phyloP scores from a whole-genome alignment of 2,113 vertebrate genomes.

The Monarcha castaneiventris region DNA sequence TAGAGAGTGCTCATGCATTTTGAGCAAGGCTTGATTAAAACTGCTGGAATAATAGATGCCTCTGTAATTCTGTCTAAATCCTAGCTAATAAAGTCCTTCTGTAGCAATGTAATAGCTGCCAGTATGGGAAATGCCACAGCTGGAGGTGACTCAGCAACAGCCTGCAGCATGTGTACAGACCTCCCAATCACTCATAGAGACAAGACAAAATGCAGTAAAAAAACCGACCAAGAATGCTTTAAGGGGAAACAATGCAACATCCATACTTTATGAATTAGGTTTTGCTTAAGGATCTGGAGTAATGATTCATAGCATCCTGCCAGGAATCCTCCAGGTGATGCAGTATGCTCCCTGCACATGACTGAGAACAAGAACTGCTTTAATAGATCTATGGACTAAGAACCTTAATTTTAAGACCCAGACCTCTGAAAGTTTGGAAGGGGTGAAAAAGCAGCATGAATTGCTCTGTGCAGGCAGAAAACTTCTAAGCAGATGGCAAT shows the following conservation, averaged over 20 bases:
- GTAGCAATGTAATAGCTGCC: background rate
- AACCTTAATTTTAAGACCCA: background rate
- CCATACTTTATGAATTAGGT: background rate
- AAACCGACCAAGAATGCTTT: background rate
- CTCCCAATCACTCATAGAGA: background rate
- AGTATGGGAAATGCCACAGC: background rate
- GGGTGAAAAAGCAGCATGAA: background rate
- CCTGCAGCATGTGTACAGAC: background rate
- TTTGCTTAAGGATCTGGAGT: background rate
- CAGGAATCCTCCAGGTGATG: conserved; percentile 1
- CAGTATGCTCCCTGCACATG: background rate
- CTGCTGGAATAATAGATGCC: background rate
- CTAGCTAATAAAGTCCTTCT: background rate
- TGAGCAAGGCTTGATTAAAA: background rate
- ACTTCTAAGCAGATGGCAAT: background rate
- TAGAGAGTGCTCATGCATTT: background rate
- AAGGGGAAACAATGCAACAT: background rate
- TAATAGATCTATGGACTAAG: background rate
- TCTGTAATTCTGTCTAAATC: background rate
- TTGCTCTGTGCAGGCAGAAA: background rate
- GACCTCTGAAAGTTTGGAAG: background rate
- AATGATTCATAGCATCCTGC: background rate
- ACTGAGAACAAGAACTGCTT: background rate
- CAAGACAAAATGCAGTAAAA: background rate
- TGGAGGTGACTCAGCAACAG: background rate